These are phyloP conservation scores for Pitta sordida DNA, from an alignment of 2,113 vertebrate genomes.

Conservation along the genomic window DNA sequence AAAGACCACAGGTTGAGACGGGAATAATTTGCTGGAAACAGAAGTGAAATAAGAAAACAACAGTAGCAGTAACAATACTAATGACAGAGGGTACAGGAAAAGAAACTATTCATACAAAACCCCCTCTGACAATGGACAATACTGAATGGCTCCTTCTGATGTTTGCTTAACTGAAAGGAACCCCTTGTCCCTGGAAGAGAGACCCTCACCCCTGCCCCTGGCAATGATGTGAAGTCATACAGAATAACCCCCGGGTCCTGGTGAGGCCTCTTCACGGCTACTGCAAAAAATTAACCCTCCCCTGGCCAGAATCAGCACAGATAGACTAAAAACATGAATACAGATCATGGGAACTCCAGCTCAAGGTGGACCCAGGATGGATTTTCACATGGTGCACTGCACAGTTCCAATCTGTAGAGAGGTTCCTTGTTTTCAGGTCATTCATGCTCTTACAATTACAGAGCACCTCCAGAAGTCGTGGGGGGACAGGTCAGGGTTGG, in stretches of 20 bases:
- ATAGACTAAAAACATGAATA: not conserved
- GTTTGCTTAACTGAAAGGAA: not conserved
- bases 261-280: not conserved
- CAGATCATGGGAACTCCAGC: not conserved
- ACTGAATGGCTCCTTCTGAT: not conserved
- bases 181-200: not conserved
- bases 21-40: not conserved
- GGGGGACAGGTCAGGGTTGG: too few species aligned
- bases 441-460: not conserved
- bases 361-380: not conserved
- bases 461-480: too few species aligned
- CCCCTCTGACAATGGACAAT: not conserved
- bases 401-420: not conserved
- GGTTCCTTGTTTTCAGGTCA: not conserved
- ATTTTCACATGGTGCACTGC: not conserved
- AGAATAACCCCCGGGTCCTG: not conserved
- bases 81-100: not conserved
- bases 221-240: too few species aligned
- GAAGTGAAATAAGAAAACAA: not conserved
- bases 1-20: not conserved
- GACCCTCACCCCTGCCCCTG: not conserved
- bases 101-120: too few species aligned
- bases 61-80: fast-evolving
- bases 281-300: not conserved
- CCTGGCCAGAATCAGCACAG: not conserved